Evolutionary conservation across 2,113 vertebrate species (phyloP).

Genomic region (Erinaceus europaeus): DNA sequence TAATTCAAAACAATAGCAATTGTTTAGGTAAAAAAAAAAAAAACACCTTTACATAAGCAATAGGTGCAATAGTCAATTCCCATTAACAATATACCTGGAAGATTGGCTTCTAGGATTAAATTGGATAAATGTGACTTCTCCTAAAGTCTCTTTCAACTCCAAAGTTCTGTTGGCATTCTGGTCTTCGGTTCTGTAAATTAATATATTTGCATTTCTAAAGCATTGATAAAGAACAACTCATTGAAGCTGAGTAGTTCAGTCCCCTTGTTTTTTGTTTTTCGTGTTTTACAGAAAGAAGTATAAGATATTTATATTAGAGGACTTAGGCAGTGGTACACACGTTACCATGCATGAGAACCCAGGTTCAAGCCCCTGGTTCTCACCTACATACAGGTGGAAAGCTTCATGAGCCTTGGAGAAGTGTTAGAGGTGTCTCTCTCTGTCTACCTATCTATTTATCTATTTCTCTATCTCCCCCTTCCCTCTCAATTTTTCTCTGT

Average conservation of each 20-base stretch:
- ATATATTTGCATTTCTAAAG: background rate
- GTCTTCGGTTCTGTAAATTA: background rate
- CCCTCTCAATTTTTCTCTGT: no score
- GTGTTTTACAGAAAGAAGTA: no score
- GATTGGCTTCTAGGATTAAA: background rate
- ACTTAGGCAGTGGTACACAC: no score
- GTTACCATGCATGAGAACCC: no score
- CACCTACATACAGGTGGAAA: no score
- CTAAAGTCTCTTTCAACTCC: background rate
- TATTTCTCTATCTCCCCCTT: no score
- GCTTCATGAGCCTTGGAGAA: no score
- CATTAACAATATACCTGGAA: background rate
- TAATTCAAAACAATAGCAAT: conserved; percentile 35
- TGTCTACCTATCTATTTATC: no score
- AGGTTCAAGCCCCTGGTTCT: no score
- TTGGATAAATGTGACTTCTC: background rate
- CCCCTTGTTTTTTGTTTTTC: no score
- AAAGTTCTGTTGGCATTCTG: background rate
- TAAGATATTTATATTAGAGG: no score
- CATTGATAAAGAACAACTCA: background rate
- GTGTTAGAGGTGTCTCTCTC: no score
- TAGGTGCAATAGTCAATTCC: background rate
- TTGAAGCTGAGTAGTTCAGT: background rate
- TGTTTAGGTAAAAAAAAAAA: background rate
- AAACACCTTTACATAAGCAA: background rate